Evolutionary conservation across 1,140 invertebrate genomes (phyloP), one percentile per base, ranked within the genome.

Genomic region (Liolophura sinensis): DNA sequence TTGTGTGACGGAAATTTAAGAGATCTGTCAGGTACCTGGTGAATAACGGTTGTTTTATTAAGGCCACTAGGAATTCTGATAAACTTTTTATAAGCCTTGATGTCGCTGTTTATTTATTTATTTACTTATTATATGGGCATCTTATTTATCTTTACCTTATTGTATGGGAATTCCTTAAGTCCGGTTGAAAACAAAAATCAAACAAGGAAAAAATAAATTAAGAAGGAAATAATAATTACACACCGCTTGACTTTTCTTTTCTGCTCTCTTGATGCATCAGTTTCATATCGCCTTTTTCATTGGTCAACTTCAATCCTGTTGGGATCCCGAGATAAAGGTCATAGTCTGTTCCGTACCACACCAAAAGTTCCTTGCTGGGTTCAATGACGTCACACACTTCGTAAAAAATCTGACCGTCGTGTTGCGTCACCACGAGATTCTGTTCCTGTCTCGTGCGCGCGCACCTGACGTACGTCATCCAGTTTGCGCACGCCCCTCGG

Each of bases 281-380:
- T 24, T 62, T 14, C 3, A 24, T 49, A n/a, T 18, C 48, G 1
- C 47, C 18, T 5, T 24, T 60, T 27, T 49, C 24, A 54, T 63
- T 67, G 18, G 65, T 59, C 52, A 57, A 57, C 40, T 73, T 79
- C 16, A 79, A 40, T 0, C 63, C 68, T 6, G 72, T 61, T 12
- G 76, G 67, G 31, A 73, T 73, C n/a, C 73, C 71, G 65, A 78
- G 60, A 48, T 69, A 78, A 51, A 68, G 66, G 1, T 68, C 27
- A 64, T 78, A 78, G 46, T 56, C 60, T 47, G 75, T 68, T 16
- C 75, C 76, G 48, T 78, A 78, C 77, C 76, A 78, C 11, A 78
- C 73, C 14, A 79, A 67, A 51, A 78, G 60, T 58, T 78, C 77
- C 20, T 58, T 60, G 49, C 70, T 72, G 27, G 56, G 51, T 40